A percentile compares a stretch with the other conserved stretches of the same genome.
Conservation (phyloP, 2,113 vertebrate species). For the Carassius gibelio region DNA sequence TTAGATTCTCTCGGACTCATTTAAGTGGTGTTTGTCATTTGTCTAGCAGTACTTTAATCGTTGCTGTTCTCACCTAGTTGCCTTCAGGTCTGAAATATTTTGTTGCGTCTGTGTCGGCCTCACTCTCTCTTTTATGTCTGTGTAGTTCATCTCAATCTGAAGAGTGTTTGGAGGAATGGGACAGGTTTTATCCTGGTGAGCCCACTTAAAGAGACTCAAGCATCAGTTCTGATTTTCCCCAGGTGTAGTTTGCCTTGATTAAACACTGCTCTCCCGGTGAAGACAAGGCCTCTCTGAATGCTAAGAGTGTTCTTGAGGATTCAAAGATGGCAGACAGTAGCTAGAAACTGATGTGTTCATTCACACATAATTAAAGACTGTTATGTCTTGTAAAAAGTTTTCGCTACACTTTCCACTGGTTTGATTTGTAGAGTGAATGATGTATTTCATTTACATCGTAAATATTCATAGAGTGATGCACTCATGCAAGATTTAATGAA, state of each 20-base stretch:
- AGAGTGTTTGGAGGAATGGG: conserved; percentile 25
- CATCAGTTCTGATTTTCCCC: conserved; percentile 29
- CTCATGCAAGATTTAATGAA: neutral
- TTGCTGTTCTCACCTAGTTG: neutral
- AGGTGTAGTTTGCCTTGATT: conserved; percentile 43
- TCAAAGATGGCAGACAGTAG: neutral
- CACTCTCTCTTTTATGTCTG: neutral
- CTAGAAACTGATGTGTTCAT: neutral
- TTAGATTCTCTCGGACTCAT: conserved; percentile 6
- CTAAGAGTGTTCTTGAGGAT: conserved; percentile 24
- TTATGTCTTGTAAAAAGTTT: neutral
- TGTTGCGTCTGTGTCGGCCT: neutral
- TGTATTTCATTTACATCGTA: neutral
- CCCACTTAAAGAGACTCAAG: conserved; percentile 29
- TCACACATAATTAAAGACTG: conserved; percentile 36
- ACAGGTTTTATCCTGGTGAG: neutral
- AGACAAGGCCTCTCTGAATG: conserved; percentile 31
- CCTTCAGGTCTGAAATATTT: neutral
- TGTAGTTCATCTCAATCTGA: neutral
- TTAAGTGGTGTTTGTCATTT: neutral
- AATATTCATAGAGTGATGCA: neutral
- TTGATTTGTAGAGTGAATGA: neutral
- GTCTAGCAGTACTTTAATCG: neutral
- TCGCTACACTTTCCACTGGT: neutral
- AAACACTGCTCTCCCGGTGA: conserved; percentile 30